Evolutionary conservation across 2,797 vertebrate species (phyloP), one percentile per base, ranked within the genome.

Genomic region (Lacerta agilis): DNA sequence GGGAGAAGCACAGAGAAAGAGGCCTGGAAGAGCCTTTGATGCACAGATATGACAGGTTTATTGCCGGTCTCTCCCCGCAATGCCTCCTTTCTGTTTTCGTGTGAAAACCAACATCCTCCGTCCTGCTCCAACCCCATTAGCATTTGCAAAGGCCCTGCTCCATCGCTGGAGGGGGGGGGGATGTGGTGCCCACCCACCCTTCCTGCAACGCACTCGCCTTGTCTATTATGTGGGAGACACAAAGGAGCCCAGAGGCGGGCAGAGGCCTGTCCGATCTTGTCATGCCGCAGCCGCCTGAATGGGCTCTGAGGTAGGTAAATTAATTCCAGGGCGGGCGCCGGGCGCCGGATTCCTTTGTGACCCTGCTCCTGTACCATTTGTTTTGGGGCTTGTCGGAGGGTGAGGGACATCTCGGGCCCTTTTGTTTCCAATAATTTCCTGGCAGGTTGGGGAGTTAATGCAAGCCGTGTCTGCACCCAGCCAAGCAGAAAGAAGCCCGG

Each of bases 111-210:
- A 97, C 97, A 97, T 96, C 94, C 96, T 97, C 95, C 97, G 96
- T 96, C 96, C 97, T 97, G 96, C 97, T 93, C 97, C 98, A 97
- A 98, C 97, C 97, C 98, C 94, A 99, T 99, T 99, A 99, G 98
- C 99, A 99, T 99, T 98, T 98, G 97, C 98, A 99, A 99, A 99
- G 98, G 95, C 97, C 94, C 97, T 96, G 97, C 97, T 97, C 97
- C 75, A 87, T 98, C 97, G 98, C 98, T 89, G 15, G 66, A 29
- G 8, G 29, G 38, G 15, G 15, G 2, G 17, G 4, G n/a, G 2
- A 8, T 5, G 3, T 3, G 13, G 2, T 38, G 5, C 27, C 27
- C 33, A 5, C 25, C 45, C 96, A 96, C 97, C 95, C 97, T 88
- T 97, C 97, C 94, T 96, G 93, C 96, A 97, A 96, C 96, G 98